Base-by-base conservation (phyloP, 2,797 vertebrate species). In the Typhlichthys eigenmanni region DNA sequence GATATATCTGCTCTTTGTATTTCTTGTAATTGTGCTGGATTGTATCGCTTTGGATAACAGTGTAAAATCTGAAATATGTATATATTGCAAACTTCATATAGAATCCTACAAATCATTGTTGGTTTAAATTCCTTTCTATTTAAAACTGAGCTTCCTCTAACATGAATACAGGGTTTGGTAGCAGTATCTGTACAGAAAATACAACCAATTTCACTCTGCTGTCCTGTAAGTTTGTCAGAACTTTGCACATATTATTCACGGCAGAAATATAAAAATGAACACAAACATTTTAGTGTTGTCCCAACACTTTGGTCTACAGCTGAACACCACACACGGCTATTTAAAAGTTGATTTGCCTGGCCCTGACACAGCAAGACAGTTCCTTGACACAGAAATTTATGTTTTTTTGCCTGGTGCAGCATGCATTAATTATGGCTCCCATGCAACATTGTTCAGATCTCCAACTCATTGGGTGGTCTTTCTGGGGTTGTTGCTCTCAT, bases 391-490 rank as follows among this genome's bases (percentile, higher is more conserved):
- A 73, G 71, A 74, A 88, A 87, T 81, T 59, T 80, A 76, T 71
- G 72, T 71, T 81, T 71, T 80, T 82, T 81, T 69, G 50, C 64
- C 73, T 11, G 0, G 70, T 66, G 57, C 70, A 10, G 69, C 81
- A 88, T 90, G 84, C 82, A 90, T 90, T 86, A 89, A 76, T 89
- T 64, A 90, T 88, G 66, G 60, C 17, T 58, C 69, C 69, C 86
- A 89, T 89, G 83, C 76, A 89, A 89, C 89, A 90, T 89, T 75
- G 68, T 89, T 90, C 78, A 83, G 74, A 79, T 62, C 66, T 78
- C 63, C 71, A 82, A 81, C 78, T 85, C 69, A 74, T 51, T 75
- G 84, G 81, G 78, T 73, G 72, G 75, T 48, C 64, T 34, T 43
- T 60, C 66, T 57, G 64, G 51, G 24, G 60, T 60, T 63, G 65